Base-by-base conservation (phyloP, 2,113 vertebrate species). In the Crotalus helleri region DNA sequence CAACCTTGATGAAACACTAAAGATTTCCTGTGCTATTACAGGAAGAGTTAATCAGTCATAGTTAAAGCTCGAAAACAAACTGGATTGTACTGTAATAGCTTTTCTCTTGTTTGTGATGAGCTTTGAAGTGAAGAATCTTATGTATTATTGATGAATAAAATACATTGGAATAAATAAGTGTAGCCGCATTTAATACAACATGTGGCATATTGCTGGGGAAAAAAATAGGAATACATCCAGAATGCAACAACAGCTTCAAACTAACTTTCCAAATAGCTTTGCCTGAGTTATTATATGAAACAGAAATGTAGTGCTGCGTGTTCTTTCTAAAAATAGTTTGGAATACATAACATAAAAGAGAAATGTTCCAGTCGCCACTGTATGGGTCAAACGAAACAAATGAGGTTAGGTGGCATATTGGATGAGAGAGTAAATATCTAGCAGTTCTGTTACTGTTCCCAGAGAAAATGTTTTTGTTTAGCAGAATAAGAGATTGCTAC, bases 1-100 rank as follows among this genome's bases (percentile, higher is more conserved):
- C 59, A 93, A 51, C 92, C 91, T 93, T 93, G 91, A 94, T 92
- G 90, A 86, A 89, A 69, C 23, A 86, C 81, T 92, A 94, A 91
- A 90, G 54, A 87, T 46, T 91, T 95, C 91, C 88, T 94, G 86
- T 74, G 91, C 46, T 94, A 85, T 94, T 86, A 93, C 85, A 49
- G 46, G 85, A 89, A 69, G 74, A 95, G 88, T 94, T 94, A 92
- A 53, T 92, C 58, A 93, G 69, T 92, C 90, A 91, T 91, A 58
- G 64, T 89, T 94, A 92, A 92, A 91, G 69, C 44, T 93, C 88
- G 26, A 61, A 58, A 64, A 91, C 13, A 54, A 49, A 17, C 3
- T 1, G 86, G 92, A 21, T 90, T 93, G 17, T 88, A 92, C 74
- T 92, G 9, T 19, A 10, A 58, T 93, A 85, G 51, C n/a, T 92